Base-by-base conservation (phyloP, 2,888 invertebrate species). In the Rhorus exstirpatorius region DNA sequence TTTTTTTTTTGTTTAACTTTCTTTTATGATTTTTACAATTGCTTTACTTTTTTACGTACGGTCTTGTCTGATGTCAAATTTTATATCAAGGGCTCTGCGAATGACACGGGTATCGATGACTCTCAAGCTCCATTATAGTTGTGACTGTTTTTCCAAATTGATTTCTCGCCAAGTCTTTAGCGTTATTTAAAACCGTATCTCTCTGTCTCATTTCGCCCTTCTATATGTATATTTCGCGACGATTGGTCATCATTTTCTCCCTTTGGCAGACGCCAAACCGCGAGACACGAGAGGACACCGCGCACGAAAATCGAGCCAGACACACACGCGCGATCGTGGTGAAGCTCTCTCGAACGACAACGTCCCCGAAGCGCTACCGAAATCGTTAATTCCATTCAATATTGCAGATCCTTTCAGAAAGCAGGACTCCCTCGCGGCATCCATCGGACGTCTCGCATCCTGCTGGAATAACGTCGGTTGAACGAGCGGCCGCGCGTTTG, bases 341-440 rank as follows among this genome's bases (percentile, higher is more conserved):
- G n/a, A n/a, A n/a, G n/a, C n/a, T n/a, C n/a, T n/a, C n/a, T 75
- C 67, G 77, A 70, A 72, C 79, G 79, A 76, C 65, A 83, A 79
- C 76, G 79, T 74, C 63, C 65, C 70, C 79, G 74, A 90, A n/a
- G n/a, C 89, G 89, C 85, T 84, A 86, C 80, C 86, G 85, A 90
- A 91, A 91, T 91, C 88, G 89, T 91, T 91, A 91, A 91, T 91
- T 90, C 89, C 88, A 87, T 87, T 91, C 88, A 91, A 90, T 90
- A 91, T 90, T 90, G 87, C 91, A 90, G 79, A 83, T 81, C 86
- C 84, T 86, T 88, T 80, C 67, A 61, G 70, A 72, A 68, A 55
- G 7, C 17, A 71, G 61, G 70, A 24, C 10, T 63, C 58, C 49
- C 68, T 44, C 31, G 49, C 35, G 35, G n/a, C n/a, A 46, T 55